A percentile compares a stretch with the other conserved stretches of the same genome.
phyloP scores from a whole-genome alignment of 2,113 vertebrate species.

The Delphinapterus leucas region DNA sequence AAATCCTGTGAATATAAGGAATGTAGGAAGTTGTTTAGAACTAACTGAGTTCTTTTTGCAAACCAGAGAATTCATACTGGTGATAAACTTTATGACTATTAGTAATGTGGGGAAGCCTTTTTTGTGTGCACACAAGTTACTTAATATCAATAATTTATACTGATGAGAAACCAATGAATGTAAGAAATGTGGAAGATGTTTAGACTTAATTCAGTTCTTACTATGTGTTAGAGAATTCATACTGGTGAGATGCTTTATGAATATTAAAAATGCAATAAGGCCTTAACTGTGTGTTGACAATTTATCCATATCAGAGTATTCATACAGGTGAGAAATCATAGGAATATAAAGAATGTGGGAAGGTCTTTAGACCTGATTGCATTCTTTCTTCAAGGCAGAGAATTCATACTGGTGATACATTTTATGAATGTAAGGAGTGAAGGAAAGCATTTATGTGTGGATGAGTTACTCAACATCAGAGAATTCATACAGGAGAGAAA shows the following conservation, averaged over 20 bases:
- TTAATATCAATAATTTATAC: neutral
- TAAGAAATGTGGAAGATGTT: neutral
- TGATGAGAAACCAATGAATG: neutral
- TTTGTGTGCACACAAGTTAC: neutral
- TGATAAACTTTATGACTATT: neutral
- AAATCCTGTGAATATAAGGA: neutral
- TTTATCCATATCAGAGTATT: neutral
- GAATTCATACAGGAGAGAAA: neutral
- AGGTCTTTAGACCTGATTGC: neutral
- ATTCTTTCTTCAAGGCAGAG: neutral
- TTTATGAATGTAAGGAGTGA: neutral
- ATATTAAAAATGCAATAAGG: neutral
- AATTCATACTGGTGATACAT: constrained; percentile 49
- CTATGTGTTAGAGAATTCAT: constrained; percentile 2
- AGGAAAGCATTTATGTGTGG: neutral
- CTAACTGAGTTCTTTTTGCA: neutral
- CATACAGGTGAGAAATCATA: neutral
- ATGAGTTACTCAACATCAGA: neutral
- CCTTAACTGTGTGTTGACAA: neutral
- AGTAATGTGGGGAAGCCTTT: neutral
- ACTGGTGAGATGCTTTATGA: neutral
- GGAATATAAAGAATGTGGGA: neutral
- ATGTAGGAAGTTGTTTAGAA: neutral
- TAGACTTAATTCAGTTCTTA: neutral
- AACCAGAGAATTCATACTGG: constrained; percentile 37